Percentiles rank a stretch among this genome's conserved stretches.
These are phyloP conservation scores for Pimpla rufipes DNA, from an alignment of 2,888 invertebrate species.

Conservation along the genomic window DNA sequence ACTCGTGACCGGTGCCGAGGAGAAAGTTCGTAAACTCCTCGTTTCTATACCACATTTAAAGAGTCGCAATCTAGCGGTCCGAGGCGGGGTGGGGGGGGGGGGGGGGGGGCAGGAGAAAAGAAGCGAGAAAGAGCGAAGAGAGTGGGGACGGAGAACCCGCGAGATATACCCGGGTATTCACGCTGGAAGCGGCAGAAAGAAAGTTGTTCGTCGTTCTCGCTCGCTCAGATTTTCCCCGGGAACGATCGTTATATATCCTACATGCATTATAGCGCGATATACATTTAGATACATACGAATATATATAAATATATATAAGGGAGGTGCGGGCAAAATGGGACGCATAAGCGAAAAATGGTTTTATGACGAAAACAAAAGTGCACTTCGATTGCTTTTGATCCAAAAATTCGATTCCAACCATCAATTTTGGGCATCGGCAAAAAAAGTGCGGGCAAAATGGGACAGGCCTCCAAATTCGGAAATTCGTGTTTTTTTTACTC, in stretches of 20 bases:
- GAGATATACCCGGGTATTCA: constrained; percentile 15
- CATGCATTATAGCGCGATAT: constrained; percentile 18
- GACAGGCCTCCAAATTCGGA: too few species aligned
- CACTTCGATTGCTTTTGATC: too few species aligned
- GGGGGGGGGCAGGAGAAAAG: constrained; percentile 32
- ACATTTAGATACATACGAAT: background rate
- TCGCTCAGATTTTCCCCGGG: constrained; percentile 66
- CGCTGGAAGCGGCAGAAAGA: constrained; percentile 65
- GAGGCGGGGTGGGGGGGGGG: constrained; percentile 32
- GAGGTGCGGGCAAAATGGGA: too few species aligned
- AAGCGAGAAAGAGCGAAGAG: constrained; percentile 31
- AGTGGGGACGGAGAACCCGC: constrained; percentile 15
- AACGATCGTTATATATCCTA: constrained; percentile 43
- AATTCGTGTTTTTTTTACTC: too few species aligned
- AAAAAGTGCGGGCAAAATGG: too few species aligned
- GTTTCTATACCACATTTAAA: constrained; percentile 66
- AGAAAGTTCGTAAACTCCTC: constrained; percentile 77
- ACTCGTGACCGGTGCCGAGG: constrained; percentile 71
- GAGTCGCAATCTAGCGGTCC: constrained; percentile 17
- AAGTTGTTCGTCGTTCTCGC: constrained; percentile 68
- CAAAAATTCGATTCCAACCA: too few species aligned
- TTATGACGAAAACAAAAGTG: too few species aligned
- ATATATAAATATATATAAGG: constrained; percentile 19
- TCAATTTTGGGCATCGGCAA: too few species aligned
- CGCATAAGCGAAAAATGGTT: too few species aligned